phyloP scores from a whole-genome alignment of 2,797 vertebrate species.

The Sciurus carolinensis region DNA sequence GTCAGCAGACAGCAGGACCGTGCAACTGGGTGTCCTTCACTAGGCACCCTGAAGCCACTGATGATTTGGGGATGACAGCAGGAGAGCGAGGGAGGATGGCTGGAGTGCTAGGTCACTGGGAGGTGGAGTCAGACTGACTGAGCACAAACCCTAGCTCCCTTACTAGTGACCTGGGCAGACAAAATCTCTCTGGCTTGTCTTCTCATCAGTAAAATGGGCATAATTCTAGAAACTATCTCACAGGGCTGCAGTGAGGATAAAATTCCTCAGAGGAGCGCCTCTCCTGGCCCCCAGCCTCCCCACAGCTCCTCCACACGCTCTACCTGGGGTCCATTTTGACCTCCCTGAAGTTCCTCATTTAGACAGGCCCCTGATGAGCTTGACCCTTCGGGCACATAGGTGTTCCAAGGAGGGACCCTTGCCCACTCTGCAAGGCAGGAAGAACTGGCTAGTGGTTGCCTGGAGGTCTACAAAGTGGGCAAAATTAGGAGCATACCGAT shows the following conservation, averaged over 20 bases:
- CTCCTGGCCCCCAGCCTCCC: not conserved
- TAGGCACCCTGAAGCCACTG: not conserved
- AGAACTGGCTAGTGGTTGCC: not conserved
- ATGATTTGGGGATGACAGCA: not conserved
- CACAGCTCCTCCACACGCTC: not conserved
- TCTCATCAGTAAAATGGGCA: not conserved
- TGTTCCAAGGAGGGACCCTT: not conserved
- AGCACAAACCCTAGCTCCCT: not conserved
- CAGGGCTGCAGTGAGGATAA: not conserved
- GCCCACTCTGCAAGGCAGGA: not conserved
- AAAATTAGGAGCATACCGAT: not conserved
- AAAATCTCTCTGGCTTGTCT: conserved; percentile 6
- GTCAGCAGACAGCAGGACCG: no score
- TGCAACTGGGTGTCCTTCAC: not conserved
- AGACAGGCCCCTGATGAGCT: not conserved
- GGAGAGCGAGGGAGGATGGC: not conserved
- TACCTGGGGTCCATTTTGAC: not conserved
- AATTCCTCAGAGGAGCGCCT: not conserved
- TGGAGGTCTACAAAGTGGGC: not conserved
- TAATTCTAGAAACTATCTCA: conserved; percentile 29
- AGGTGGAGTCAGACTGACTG: not conserved
- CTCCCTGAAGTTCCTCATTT: not conserved
- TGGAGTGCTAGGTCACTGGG: not conserved
- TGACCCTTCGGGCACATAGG: not conserved
- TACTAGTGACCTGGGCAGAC: not conserved